Conservation (phyloP, 2,113 vertebrate species). For the Microcebus ravelobensis region DNA sequence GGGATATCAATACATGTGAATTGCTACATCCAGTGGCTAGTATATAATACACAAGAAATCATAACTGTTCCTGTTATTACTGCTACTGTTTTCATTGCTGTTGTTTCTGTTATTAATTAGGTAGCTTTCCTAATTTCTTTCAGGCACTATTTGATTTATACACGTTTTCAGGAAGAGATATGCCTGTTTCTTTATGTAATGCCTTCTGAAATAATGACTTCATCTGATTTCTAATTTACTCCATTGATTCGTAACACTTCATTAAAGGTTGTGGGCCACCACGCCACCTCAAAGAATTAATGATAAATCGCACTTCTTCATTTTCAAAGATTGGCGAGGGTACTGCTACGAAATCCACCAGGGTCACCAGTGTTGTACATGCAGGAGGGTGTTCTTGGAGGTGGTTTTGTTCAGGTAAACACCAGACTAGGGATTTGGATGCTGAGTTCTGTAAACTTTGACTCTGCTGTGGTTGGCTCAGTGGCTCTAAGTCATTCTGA, state of each 20-base stretch:
- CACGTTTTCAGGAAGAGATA: constrained; percentile 35
- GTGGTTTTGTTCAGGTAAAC: neutral
- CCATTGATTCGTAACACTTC: constrained; percentile 25
- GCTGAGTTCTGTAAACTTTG: neutral
- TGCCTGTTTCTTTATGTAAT: constrained; percentile 22
- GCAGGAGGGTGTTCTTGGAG: neutral
- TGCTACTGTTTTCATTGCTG: neutral
- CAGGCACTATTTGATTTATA: neutral
- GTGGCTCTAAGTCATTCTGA: neutral
- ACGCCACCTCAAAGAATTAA: neutral
- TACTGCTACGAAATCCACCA: neutral
- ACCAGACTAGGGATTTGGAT: neutral
- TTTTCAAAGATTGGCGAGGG: neutral
- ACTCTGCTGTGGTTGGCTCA: neutral
- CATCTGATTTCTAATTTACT: constrained; percentile 62
- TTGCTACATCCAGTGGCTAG: neutral
- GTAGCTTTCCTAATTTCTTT: neutral
- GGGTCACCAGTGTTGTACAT: neutral
- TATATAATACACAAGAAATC: neutral
- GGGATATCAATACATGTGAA: neutral
- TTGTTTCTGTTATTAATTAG: neutral
- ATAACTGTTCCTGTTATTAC: neutral
- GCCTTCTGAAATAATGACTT: constrained; percentile 54
- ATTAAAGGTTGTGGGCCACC: neutral
- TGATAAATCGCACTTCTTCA: neutral